These are phyloP conservation scores for Pachycephala philippinensis DNA, from an alignment of 2,113 vertebrate species.

Conservation along the genomic window DNA sequence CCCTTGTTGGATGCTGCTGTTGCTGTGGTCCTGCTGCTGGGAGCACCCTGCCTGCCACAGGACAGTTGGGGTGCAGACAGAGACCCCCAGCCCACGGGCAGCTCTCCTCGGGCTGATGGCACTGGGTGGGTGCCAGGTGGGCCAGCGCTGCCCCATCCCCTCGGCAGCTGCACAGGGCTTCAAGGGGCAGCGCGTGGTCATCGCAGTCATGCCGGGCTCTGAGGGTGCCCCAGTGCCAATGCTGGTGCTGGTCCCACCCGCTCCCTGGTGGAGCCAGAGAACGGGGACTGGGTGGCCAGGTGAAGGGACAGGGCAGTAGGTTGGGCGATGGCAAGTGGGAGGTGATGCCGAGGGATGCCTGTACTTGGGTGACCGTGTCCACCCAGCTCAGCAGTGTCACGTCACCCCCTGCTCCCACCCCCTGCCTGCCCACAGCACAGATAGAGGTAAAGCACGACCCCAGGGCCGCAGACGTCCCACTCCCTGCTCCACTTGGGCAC, in stretches of 20 bases:
- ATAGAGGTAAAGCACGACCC: rapidly evolving
- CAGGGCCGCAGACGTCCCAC: rapidly evolving
- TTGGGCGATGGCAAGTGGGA: rapidly evolving
- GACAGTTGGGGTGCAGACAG: neutral
- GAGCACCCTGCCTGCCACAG: neutral
- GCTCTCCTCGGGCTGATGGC: neutral
- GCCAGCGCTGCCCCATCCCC: rapidly evolving
- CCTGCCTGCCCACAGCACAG: neutral
- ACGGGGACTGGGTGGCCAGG: rapidly evolving
- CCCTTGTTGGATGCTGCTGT: neutral
- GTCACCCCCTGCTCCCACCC: neutral
- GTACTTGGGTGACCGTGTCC: neutral
- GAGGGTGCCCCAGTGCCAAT: neutral
- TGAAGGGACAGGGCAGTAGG: rapidly evolving
- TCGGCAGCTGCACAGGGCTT: rapidly evolving
- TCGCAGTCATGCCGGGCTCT: rapidly evolving
- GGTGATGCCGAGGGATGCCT: neutral
- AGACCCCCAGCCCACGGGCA: neutral
- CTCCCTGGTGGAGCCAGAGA: neutral
- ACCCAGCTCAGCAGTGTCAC: neutral
- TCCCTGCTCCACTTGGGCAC: neutral
- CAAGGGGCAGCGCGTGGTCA: rapidly evolving
- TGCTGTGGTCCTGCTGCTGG: neutral
- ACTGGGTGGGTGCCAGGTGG: neutral
- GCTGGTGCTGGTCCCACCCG: neutral